Evolutionary conservation across 2,888 invertebrate species (phyloP), one percentile per base, ranked within the genome.

Genomic region (Crematogaster levior): DNA sequence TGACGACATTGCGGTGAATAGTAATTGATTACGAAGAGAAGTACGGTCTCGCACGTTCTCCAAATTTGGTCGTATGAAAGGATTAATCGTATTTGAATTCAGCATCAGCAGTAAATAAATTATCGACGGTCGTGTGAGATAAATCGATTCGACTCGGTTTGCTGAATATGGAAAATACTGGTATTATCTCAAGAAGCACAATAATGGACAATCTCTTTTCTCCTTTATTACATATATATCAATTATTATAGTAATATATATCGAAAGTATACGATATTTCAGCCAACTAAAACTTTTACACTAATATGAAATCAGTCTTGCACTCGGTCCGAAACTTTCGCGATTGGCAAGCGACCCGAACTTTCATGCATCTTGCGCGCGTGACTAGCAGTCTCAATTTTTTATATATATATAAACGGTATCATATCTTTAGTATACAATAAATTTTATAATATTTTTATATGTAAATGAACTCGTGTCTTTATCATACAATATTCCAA

Each of bases 321-420:
- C 24, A 30, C 12, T 80, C 40, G 18, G 12, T 18, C 24, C 21
- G 65, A 61, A 79, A 81, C 82, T 82, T 83, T 89, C 75, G 83
- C 73, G 82, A 66, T 30, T 56, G 74, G 56, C 63, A 85, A 85
- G 82, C 82, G 82, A 21, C 18, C 12, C 30, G 85, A 85, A 88
- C 85, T 90, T 90, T 90, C 88, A 85, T 51, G 34, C 34, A 81
- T 86, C 80, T 75, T 61, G 34, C 30, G 83, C 85, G 65, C 88
- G 85, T 88, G 84, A 88, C 73, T 10, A n/a, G 82, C 63, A 77
- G 79, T 73, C 61, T 75, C 65, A 30, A 34, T 72, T 30, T 53
- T 82, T 84, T n/a, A n/a, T n/a, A n/a, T n/a, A n/a, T n/a, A n/a
- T n/a, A n/a, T n/a, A n/a, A n/a, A n/a, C n/a, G n/a, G n/a, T n/a